These are phyloP conservation scores for Volucella bombylans DNA, from an alignment of 2,888 invertebrate genomes.

Conservation along the genomic window DNA sequence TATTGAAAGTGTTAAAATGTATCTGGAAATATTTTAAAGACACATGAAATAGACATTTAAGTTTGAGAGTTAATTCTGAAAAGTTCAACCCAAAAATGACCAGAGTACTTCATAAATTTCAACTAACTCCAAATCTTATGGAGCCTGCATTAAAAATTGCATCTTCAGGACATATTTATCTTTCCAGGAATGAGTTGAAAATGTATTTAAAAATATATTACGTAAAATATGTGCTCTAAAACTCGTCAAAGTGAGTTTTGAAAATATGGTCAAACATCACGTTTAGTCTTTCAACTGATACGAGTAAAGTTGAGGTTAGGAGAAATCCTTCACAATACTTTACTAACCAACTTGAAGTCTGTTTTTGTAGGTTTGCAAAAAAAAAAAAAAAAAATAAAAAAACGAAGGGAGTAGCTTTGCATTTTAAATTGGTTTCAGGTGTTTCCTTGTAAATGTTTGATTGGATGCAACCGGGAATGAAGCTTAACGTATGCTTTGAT, in stretches of 20 bases:
- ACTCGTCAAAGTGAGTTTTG: background rate
- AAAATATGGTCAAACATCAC: slow-evolving; percentile 50
- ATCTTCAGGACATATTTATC: no score
- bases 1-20: no score
- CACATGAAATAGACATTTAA: no score
- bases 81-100: no score
- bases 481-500: slow-evolving; percentile 12
- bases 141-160: no score
- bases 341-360: background rate
- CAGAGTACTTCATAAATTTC: no score
- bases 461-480: slow-evolving; percentile 30
- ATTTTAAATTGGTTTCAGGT: slow-evolving; percentile 48
- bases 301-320: background rate
- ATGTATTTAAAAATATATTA: no score
- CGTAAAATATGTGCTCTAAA: no score
- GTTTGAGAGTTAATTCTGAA: no score
- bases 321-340: background rate
- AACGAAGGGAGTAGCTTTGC: slow-evolving; percentile 4
- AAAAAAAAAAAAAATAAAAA: background rate
- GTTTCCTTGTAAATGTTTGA: slow-evolving; percentile 38
- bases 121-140: no score
- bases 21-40: no score
- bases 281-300: background rate
- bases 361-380: background rate
- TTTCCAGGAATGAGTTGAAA: no score